Conservation (phyloP, 2,888 invertebrate genomes). For the Dendrolimus pini region DNA sequence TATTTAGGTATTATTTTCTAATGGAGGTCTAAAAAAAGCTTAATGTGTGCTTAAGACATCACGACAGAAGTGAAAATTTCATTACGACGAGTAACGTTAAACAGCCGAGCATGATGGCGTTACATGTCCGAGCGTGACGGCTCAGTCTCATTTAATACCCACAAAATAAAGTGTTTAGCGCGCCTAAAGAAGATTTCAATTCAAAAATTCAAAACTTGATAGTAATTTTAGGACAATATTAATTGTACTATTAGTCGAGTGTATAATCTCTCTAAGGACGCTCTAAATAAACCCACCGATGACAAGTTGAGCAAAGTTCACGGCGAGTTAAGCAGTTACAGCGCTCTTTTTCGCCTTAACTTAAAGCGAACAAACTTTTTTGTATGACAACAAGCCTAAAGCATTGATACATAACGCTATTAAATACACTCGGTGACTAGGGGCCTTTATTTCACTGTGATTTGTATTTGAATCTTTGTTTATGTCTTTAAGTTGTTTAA, state of each 20-base stretch:
- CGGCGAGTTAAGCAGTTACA: slow-evolving; percentile 34
- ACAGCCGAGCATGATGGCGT: too few species aligned
- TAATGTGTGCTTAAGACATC: too few species aligned
- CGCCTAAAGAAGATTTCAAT: too few species aligned
- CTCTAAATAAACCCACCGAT: slow-evolving; percentile 37
- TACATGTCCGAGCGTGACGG: too few species aligned
- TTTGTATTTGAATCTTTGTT: slow-evolving; percentile 1
- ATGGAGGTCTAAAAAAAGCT: too few species aligned
- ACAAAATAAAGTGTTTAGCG: too few species aligned
- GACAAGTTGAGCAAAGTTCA: slow-evolving; percentile 44
- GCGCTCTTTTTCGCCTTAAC: slow-evolving; percentile 24
- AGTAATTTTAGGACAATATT: too few species aligned
- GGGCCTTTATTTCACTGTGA: slow-evolving; percentile 7
- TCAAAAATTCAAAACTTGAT: too few species aligned
- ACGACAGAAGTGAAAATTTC: too few species aligned
- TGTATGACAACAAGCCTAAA: slow-evolving; percentile 30
- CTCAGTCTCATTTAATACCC: too few species aligned
- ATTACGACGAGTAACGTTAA: too few species aligned
- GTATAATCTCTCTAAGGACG: slow-evolving; percentile 9
- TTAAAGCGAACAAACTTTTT: slow-evolving; percentile 34
- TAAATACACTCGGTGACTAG: slow-evolving; percentile 38
- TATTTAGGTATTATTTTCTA: too few species aligned
- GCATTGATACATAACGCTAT: slow-evolving; percentile 57
- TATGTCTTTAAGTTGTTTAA: not conserved
- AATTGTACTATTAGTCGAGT: not conserved